Base-by-base conservation (phyloP, 2,113 vertebrate species). In the Martes martes region DNA sequence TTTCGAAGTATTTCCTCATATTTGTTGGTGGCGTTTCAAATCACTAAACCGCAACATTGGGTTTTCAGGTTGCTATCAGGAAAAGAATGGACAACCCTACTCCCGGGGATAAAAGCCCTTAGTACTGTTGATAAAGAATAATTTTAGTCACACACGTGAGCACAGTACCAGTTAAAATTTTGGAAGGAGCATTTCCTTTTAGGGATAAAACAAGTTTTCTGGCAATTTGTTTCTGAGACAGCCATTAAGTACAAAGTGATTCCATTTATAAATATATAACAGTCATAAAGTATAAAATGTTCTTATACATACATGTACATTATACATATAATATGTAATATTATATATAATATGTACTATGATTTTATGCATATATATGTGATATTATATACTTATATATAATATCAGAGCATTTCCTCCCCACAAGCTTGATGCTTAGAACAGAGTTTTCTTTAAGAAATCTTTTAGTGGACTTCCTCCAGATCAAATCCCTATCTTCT, bases 401-500 rank as follows among this genome's bases (percentile, higher is more conserved):
- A 69, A n/a, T n/a, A 69, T 19, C 33, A 36, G 4, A 85, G 0
- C 11, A 98, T 89, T 88, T 2, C 11, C 93, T 71, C 61, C 1
- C 2, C 81, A 7, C 63, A 67, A 33, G 63, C 31, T 16, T 33
- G 6, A 67, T 67, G 31, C 4, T 7, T 39, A 97, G 57, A 95
- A 93, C 6, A 97, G 0, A 85, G 67, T 93, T 97, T 96, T 96
- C 79, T 97, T 94, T 2, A 7, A 91, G 80, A 98, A 55, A 74
- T 97, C 16, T 92, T 97, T 97, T 33, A 91, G 57, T 89, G 57
- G 0, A 28, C 84, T 95, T 79, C 82, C 85, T 98, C 45, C 2
- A 26, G 61, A 84, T 61, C 92, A 98, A 94, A 95, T 91, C 50
- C 85, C 19, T 74, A 19, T 92, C 74, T 95, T 96, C 39, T 97